These are phyloP conservation scores for Leptinotarsa defecta DNA, from an alignment of 1,140 invertebrate species.

Conservation along the genomic window DNA sequence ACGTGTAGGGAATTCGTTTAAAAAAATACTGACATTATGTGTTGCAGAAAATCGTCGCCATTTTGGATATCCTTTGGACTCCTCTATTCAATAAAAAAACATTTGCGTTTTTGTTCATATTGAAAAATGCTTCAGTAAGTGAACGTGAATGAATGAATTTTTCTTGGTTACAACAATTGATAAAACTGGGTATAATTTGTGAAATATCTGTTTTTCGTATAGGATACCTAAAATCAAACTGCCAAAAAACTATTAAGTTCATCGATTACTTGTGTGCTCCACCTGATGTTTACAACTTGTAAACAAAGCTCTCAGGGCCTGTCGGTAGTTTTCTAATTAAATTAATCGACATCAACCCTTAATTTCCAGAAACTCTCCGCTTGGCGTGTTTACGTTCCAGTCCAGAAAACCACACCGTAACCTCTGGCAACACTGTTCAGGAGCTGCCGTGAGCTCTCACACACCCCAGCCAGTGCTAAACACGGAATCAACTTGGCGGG, in stretches of 20 bases:
- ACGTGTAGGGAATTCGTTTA: too few species aligned
- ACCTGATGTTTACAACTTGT: not conserved
- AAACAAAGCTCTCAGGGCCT: not conserved
- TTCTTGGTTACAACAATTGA: too few species aligned
- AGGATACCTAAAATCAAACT: not conserved
- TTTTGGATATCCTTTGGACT: too few species aligned
- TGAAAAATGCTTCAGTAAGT: too few species aligned
- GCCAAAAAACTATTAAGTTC: not conserved
- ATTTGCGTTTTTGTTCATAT: too few species aligned
- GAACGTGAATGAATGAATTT: too few species aligned
- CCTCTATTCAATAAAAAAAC: too few species aligned
- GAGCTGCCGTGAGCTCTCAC: constrained; percentile 22
- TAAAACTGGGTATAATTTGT: too few species aligned
- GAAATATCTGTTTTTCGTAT: too few species aligned
- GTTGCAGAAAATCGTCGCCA: too few species aligned
- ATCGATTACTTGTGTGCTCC: not conserved
- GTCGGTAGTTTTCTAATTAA: not conserved
- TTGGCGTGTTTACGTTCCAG: not conserved
- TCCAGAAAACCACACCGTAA: not conserved
- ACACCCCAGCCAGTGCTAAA: constrained; percentile 25
- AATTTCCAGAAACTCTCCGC: not conserved
- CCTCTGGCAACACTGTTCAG: constrained; percentile 15
- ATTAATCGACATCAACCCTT: not conserved
- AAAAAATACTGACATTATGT: too few species aligned
- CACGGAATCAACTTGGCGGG: constrained; percentile 21